phyloP scores from a whole-genome alignment of 53 echinoderm and acorn worm species.

The Actinopyga echinites region DNA sequence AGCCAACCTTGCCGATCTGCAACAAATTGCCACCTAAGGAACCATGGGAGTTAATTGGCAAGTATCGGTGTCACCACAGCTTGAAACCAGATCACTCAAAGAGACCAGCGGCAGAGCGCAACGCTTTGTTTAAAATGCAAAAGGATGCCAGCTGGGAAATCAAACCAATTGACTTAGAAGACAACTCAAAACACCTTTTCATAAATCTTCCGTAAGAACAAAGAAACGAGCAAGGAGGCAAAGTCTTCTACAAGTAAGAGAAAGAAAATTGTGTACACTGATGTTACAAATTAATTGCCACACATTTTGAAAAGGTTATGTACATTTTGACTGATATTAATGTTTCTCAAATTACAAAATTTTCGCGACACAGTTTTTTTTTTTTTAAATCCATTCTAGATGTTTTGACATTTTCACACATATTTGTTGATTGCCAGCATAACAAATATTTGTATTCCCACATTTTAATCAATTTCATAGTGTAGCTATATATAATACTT shows the following conservation, averaged over 20 bases:
- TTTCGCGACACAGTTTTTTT: too few species aligned
- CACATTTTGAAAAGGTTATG: too few species aligned
- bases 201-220: neutral
- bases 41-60: constrained; percentile 31
- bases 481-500: too few species aligned
- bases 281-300: too few species aligned
- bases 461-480: too few species aligned
- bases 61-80: constrained; percentile 29
- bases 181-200: neutral
- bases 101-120: neutral
- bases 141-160: constrained; percentile 20
- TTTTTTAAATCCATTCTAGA: too few species aligned
- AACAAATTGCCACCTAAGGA: constrained; percentile 32
- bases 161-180: constrained; percentile 29
- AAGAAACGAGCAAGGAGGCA: neutral
- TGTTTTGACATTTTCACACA: too few species aligned
- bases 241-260: neutral
- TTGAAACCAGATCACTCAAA: constrained; percentile 39
- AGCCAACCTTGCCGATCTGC: neutral
- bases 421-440: too few species aligned
- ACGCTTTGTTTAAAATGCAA: constrained; percentile 14
- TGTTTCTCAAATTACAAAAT: too few species aligned
- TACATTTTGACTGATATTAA: too few species aligned
- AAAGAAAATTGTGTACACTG: too few species aligned
- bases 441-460: too few species aligned